phyloP scores from a whole-genome alignment of 2,888 invertebrate genomes.

The Drosophila quasianomalipes region DNA sequence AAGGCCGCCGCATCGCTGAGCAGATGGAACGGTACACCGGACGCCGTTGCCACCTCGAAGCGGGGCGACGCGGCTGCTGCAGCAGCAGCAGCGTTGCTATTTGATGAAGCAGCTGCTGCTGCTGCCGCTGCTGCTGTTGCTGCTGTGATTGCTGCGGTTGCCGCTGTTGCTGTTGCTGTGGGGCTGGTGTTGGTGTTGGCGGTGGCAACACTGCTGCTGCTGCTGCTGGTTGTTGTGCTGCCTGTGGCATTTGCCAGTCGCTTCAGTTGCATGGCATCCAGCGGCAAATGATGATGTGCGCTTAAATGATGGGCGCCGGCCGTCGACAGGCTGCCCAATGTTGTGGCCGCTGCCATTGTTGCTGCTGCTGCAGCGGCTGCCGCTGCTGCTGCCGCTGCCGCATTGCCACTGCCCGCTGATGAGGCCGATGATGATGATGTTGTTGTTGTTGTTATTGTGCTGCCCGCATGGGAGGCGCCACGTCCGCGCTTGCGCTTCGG shows the following conservation, averaged over 20 bases:
- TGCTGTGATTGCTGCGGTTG: neutral
- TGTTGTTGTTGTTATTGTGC: slow-evolving; percentile 62
- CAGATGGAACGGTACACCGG: slow-evolving; percentile 69
- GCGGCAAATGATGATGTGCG: slow-evolving; percentile 25
- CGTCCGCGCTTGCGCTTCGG: slow-evolving; percentile 92
- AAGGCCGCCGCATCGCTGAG: slow-evolving; percentile 75
- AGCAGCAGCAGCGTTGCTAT: slow-evolving; percentile 5
- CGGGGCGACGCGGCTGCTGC: slow-evolving; percentile 25
- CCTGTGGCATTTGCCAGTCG: slow-evolving; percentile 37
- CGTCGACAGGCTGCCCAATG: slow-evolving; percentile 49
- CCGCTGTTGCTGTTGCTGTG: neutral
- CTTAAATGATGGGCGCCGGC: slow-evolving; percentile 51
- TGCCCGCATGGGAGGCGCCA: slow-evolving; percentile 86
- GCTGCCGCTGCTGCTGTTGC: slow-evolving; percentile 9
- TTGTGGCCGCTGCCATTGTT: slow-evolving; percentile 59
- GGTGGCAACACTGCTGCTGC: neutral
- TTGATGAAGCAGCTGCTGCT: neutral
- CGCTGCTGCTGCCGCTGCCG: slow-evolving; percentile 35
- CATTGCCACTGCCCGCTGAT: slow-evolving; percentile 17
- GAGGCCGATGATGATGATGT: slow-evolving; percentile 17
- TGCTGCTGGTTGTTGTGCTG: neutral
- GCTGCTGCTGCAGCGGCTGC: slow-evolving; percentile 51
- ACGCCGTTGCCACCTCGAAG: slow-evolving; percentile 61
- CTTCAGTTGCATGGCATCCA: slow-evolving; percentile 51
- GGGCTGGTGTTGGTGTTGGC: slow-evolving; percentile 3